phyloP scores from a whole-genome alignment of 2,797 vertebrate genomes.

The Kryptopterus vitreolus region DNA sequence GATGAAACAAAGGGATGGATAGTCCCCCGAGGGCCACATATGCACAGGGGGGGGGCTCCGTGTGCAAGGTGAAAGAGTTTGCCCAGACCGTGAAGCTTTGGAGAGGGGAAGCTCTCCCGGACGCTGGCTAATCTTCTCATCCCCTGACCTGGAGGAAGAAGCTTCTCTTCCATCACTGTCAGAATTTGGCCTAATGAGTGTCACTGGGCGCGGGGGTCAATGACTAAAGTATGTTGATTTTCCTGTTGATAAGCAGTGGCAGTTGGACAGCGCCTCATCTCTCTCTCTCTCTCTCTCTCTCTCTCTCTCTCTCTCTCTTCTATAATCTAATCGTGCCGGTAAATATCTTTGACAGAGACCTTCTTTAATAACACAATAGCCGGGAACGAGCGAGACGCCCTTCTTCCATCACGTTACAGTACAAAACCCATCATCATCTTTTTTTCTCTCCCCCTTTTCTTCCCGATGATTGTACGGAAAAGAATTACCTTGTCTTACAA shows the following conservation, averaged over 20 bases:
- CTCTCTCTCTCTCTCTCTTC: too few relatives aligned
- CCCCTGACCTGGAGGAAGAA: slow-evolving; percentile 79
- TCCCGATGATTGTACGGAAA: slow-evolving; percentile 37
- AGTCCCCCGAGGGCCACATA: neutral
- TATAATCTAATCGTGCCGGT: neutral
- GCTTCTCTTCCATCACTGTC: slow-evolving; percentile 81
- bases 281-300: too few relatives aligned
- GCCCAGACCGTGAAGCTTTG: slow-evolving; percentile 60
- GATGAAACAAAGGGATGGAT: slow-evolving; percentile 52
- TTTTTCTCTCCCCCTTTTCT: neutral
- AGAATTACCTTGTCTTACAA: slow-evolving; percentile 53
- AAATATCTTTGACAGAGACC: neutral
- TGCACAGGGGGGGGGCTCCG: neutral
- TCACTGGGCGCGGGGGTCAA: slow-evolving; percentile 76
- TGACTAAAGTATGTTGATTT: slow-evolving; percentile 80
- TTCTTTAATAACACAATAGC: neutral
- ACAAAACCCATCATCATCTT: slow-evolving; percentile 24
- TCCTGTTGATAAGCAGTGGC: slow-evolving; percentile 80
- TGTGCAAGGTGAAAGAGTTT: slow-evolving; percentile 52
- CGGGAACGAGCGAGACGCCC: neutral
- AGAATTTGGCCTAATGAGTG: slow-evolving; percentile 78
- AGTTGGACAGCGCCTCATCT: slow-evolving; percentile 49
- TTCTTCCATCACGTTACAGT: neutral
- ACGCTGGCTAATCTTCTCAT: slow-evolving; percentile 66
- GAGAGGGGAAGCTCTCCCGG: slow-evolving; percentile 55